Evolutionary conservation across 1,140 invertebrate genomes (phyloP).

Genomic region (Acyrthosiphon pisum): DNA sequence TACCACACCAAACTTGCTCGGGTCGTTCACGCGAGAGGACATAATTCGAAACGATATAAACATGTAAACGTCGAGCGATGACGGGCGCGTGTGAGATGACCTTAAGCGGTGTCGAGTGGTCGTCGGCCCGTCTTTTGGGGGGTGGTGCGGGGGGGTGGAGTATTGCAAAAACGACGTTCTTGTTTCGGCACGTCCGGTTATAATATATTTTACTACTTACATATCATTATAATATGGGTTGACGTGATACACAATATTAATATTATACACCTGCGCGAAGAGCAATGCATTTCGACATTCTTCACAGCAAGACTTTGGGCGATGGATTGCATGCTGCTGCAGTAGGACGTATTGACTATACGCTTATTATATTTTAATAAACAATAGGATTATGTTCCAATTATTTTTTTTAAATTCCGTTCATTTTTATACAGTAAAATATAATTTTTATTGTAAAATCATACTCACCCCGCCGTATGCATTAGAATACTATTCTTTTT

Average conservation of each 20-base stretch:
- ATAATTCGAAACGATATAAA: constrained; percentile 2
- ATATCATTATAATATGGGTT: no score
- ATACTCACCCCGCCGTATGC: no score
- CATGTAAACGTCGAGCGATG: not conserved
- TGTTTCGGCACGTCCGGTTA: not conserved
- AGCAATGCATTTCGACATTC: no score
- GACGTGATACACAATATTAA: no score
- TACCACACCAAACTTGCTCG: not conserved
- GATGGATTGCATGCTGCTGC: not conserved
- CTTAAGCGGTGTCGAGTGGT: not conserved
- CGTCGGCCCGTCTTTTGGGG: no score
- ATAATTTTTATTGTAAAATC: not conserved
- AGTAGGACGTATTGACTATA: no score
- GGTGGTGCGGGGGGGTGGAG: not conserved
- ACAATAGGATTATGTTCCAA: not conserved
- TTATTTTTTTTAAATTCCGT: not conserved
- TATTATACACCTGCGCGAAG: no score
- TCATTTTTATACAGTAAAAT: not conserved
- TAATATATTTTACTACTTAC: not conserved
- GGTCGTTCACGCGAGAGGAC: not conserved
- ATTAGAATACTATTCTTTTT: not conserved
- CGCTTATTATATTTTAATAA: not conserved
- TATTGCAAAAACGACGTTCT: not conserved
- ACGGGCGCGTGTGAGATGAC: not conserved
- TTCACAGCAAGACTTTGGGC: no score